Base-by-base conservation (phyloP, 2,113 vertebrate species). In the Danionella cerebrum region DNA sequence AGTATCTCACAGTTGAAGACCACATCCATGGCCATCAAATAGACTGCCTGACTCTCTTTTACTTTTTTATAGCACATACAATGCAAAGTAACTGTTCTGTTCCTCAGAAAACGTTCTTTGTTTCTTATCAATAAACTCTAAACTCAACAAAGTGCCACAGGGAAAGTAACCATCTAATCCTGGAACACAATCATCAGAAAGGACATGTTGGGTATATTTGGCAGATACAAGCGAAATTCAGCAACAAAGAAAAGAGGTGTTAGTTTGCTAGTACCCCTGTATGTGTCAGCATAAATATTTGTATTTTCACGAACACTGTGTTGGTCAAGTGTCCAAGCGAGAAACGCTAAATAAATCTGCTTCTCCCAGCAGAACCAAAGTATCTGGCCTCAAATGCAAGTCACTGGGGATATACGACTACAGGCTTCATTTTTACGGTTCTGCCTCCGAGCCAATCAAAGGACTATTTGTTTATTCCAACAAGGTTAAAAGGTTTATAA, bases 1-100 rank as follows among this genome's bases (percentile, higher is more conserved):
- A 71, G 77, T 75, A 74, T 71, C 31, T 59, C 55, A 24, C 18
- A 44, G 67, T 78, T 75, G 66, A 73, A 35, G 68, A 77, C 71
- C 51, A 29, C 50, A 63, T 74, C 64, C 27, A 29, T 60, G 52
- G 22, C 63, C 71, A 74, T 70, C 62, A 78, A 74, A 63, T 63
- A 41, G 70, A 38, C 68, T 74, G 48, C 71, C 25, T 63, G 72
- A 47, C 60, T 71, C 65, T 78, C 77, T 63, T 72, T 78, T 64
- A 54, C 3, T 50, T 36, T 22, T 63, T 69, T 62, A 47, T 52
- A 65, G 29, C 38, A 75, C 31, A 77, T 73, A 83, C 71, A 80
- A 60, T 78, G 79, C n/a, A 62, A 63, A 70, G 74, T 60, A 54
- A 69, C 67, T 76, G 57, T 22, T 54, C 41, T 44, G 42, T 42